These are phyloP conservation scores for Leptosomus discolor DNA, from an alignment of 2,113 vertebrate species.

Conservation along the genomic window DNA sequence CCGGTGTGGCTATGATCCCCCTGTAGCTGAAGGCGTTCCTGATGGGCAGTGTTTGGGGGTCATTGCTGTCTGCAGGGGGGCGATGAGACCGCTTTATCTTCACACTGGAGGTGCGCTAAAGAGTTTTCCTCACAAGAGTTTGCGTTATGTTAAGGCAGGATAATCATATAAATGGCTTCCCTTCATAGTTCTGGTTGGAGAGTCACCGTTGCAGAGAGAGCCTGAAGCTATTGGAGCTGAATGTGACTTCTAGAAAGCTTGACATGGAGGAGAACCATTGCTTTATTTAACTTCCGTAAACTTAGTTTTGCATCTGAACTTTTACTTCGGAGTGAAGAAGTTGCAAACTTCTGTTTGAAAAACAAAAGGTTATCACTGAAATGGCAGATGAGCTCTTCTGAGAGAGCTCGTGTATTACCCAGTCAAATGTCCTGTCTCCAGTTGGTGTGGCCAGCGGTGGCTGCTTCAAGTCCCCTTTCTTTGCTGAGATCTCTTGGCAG, in stretches of 20 bases:
- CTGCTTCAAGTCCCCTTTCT: background rate
- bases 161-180: background rate
- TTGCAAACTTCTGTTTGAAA: background rate
- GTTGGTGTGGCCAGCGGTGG: background rate
- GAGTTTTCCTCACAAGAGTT: background rate
- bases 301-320: background rate
- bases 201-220: background rate
- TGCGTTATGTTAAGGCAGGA: background rate
- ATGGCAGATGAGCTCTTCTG: background rate
- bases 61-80: rapidly evolving
- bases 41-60: background rate
- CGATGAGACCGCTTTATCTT: background rate
- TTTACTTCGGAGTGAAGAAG: background rate
- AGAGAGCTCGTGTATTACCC: rapidly evolving
- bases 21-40: background rate
- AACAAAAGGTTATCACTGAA: background rate
- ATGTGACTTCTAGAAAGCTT: background rate
- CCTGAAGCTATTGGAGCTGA: background rate
- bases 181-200: background rate
- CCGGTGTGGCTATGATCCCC: rapidly evolving
- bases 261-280: rapidly evolving
- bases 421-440: background rate
- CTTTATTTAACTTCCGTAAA: background rate
- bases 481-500: background rate
- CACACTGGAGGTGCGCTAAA: rapidly evolving